These are phyloP conservation scores for Ancistrus triradiatus DNA, from an alignment of 2,113 vertebrate species.

Conservation along the genomic window DNA sequence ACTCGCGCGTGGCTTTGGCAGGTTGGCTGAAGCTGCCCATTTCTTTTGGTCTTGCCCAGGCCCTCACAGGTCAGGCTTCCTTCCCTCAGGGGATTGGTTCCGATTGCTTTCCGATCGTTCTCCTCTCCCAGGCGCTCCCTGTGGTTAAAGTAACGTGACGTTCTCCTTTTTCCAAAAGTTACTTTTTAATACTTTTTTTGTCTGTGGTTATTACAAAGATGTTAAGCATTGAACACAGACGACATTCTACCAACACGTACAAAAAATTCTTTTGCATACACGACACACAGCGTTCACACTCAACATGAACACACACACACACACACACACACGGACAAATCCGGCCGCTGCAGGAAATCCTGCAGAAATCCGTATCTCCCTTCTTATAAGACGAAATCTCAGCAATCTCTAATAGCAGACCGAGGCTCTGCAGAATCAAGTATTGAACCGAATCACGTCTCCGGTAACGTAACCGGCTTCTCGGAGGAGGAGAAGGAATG, in stretches of 20 bases:
- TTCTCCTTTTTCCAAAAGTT: slow-evolving; percentile 40
- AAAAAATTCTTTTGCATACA: slow-evolving; percentile 18
- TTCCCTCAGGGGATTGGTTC: too few relatives aligned
- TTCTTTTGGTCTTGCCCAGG: too few relatives aligned
- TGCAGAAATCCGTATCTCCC: not conserved
- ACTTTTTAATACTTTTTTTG: slow-evolving; percentile 58
- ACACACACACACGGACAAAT: slow-evolving; percentile 4
- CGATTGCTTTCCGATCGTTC: too few relatives aligned
- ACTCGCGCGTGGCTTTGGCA: too few relatives aligned
- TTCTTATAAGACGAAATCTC: not conserved
- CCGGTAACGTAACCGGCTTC: too few relatives aligned
- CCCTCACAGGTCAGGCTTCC: too few relatives aligned
- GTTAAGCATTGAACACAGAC: slow-evolving; percentile 54
- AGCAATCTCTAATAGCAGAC: not conserved
- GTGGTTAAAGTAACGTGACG: too few relatives aligned
- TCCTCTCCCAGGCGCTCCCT: too few relatives aligned
- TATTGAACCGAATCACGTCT: too few relatives aligned
- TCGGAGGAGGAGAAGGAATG: too few relatives aligned
- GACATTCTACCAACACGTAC: slow-evolving; percentile 34
- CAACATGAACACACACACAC: slow-evolving; percentile 22
- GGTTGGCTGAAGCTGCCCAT: too few relatives aligned
- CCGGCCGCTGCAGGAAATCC: not conserved
- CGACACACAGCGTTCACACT: slow-evolving; percentile 20
- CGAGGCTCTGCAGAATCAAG: not conserved
- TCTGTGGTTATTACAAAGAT: slow-evolving; percentile 57